These are phyloP conservation scores for Fragum whitleyi DNA, from an alignment of 2,888 invertebrate species.

Conservation along the genomic window DNA sequence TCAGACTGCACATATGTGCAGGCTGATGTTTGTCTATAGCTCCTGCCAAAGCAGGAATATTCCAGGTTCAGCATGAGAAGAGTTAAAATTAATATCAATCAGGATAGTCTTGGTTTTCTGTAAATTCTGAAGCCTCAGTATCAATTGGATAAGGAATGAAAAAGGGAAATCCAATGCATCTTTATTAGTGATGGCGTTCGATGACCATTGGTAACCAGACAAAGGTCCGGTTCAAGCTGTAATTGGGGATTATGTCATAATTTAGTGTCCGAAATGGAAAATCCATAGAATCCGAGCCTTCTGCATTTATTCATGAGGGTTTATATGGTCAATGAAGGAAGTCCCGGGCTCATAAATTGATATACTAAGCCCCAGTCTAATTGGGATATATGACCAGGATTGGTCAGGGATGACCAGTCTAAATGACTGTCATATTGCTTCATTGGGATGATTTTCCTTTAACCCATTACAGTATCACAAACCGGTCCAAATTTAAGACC, in stretches of 20 bases:
- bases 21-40: too few species aligned
- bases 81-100: too few species aligned
- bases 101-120: too few species aligned
- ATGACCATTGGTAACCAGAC: constrained; percentile 10
- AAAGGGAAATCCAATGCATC: not conserved
- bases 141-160: not conserved
- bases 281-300: constrained; percentile 21
- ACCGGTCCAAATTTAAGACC: too few species aligned
- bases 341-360: constrained; percentile 26
- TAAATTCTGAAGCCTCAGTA: too few species aligned
- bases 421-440: too few species aligned
- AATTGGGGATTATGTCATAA: constrained; percentile 54
- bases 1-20: too few species aligned
- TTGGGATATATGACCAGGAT: constrained; percentile 21
- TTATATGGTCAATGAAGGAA: constrained; percentile 31
- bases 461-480: too few species aligned
- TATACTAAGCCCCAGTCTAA: constrained; percentile 3
- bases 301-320: constrained; percentile 43
- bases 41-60: too few species aligned
- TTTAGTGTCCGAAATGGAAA: constrained; percentile 29
- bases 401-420: not conserved
- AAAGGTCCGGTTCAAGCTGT: constrained; percentile 12
- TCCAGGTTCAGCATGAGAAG: too few species aligned
- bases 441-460: too few species aligned
- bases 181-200: not conserved